phyloP scores from a whole-genome alignment of 2,113 vertebrate genomes.

The Mohoua ochrocephala region DNA sequence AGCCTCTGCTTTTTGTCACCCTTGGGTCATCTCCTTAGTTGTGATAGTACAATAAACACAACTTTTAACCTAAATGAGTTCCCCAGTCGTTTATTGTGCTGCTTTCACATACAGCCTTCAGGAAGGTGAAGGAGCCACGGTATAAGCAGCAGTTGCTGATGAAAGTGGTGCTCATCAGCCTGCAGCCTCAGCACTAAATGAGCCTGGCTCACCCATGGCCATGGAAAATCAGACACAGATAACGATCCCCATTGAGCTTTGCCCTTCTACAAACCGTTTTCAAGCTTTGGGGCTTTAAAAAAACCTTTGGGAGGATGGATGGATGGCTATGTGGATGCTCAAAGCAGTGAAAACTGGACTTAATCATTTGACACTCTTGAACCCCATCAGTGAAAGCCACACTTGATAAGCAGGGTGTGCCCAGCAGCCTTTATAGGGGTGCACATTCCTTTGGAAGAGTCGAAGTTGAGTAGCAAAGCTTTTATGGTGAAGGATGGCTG shows the following conservation, averaged over 20 bases:
- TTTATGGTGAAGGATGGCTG: not conserved
- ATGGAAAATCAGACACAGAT: not conserved
- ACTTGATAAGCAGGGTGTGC: not conserved
- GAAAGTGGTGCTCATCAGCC: not conserved
- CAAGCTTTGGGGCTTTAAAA: not conserved
- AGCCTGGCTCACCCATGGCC: not conserved
- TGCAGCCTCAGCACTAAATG: not conserved
- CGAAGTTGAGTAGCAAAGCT: not conserved
- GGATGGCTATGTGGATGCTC: not conserved
- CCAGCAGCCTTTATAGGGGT: not conserved
- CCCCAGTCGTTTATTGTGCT: not conserved
- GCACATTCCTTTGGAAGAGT: not conserved
- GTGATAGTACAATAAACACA: not conserved
- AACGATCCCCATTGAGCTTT: not conserved
- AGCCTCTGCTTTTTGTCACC: conserved; percentile 1
- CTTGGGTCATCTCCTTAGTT: not conserved
- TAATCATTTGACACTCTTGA: not conserved
- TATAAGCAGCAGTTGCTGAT: not conserved
- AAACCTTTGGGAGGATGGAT: not conserved
- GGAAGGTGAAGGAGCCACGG: not conserved
- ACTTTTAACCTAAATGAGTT: not conserved
- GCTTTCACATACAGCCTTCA: not conserved
- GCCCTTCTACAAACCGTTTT: not conserved
- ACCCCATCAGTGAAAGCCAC: not conserved
- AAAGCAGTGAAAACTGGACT: not conserved